Evolutionary conservation across 2,113 vertebrate species (phyloP).

Genomic region (Mastomys natalensis): DNA sequence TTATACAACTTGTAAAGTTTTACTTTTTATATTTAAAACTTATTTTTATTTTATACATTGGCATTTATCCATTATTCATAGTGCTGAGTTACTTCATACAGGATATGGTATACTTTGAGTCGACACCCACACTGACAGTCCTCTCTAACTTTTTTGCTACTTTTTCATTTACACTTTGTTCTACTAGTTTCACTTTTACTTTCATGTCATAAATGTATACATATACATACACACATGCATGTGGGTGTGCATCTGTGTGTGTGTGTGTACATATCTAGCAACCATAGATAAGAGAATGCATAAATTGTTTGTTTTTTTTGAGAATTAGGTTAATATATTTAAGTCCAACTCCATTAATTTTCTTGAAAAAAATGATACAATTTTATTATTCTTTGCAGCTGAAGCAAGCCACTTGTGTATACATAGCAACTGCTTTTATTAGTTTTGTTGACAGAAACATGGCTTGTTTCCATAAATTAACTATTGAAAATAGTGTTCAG

Average conservation of each 20-base stretch:
- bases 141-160: background rate
- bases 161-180: background rate
- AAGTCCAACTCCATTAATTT: background rate
- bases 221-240: background rate
- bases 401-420: background rate
- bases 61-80: background rate
- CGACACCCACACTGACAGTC: background rate
- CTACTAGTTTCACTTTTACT: background rate
- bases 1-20: background rate
- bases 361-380: background rate
- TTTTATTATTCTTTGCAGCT: background rate
- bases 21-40: background rate
- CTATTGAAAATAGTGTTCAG: background rate
- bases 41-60: background rate
- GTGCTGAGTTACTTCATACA: background rate
- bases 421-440: background rate
- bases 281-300: background rate
- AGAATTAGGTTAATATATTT: background rate
- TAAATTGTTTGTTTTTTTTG: too few species aligned
- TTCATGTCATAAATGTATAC: background rate
- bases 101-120: background rate
- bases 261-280: background rate
- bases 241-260: too few species aligned
- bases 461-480: background rate
- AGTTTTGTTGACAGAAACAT: background rate